Percentiles rank a stretch among this genome's conserved stretches.
phyloP scores from a whole-genome alignment of 1,140 invertebrate species.

The Panagrolaimus sp. region DNA sequence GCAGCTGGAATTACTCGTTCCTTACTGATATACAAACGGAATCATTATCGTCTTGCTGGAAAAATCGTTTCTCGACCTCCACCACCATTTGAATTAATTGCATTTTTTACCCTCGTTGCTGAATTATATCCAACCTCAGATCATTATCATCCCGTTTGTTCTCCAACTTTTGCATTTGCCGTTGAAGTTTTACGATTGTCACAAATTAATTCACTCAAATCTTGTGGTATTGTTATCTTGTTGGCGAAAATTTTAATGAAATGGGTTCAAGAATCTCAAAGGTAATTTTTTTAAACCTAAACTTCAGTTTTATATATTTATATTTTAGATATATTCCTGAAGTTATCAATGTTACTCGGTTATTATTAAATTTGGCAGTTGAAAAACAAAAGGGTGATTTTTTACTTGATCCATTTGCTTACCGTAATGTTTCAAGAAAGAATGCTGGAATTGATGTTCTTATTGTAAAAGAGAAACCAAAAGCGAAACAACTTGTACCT shows the following conservation, averaged over 20 bases:
- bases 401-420: background rate
- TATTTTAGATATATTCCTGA: background rate
- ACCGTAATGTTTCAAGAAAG: background rate
- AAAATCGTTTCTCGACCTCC: background rate
- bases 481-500: background rate
- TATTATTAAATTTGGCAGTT: background rate
- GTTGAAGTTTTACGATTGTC: conserved; percentile 4
- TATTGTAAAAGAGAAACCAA: background rate
- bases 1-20: background rate
- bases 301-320: background rate
- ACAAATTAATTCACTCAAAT: conserved; percentile 1
- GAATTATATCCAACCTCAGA: conserved; percentile 9
- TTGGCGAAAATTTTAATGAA: background rate
- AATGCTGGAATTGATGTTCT: background rate
- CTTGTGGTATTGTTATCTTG: background rate
- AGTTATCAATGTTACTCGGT: background rate
- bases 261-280: conserved; percentile 6
- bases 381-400: background rate
- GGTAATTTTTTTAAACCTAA: background rate
- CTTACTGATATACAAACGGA: background rate
- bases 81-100: background rate
- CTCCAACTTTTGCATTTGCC: background rate
- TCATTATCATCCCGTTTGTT: background rate
- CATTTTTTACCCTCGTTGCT: background rate
- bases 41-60: background rate